Conservation (phyloP, 2,113 vertebrate genomes). For the Silurus glanis region DNA sequence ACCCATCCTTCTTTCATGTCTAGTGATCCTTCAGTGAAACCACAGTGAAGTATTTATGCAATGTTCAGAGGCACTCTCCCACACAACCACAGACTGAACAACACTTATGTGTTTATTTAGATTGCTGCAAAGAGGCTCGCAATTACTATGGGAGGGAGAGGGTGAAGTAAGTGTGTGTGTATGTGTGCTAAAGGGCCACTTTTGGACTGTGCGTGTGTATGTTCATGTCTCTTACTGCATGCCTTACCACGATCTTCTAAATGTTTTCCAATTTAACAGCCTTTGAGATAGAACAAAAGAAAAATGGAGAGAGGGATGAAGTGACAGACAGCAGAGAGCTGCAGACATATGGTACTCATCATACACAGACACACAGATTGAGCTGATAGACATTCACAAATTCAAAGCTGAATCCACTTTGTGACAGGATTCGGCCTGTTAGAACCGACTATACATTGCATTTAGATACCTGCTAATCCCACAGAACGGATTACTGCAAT, state of each 20-base stretch:
- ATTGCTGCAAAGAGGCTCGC: constrained; percentile 34
- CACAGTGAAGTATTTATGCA: constrained; percentile 61
- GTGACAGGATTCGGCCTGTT: constrained; percentile 2
- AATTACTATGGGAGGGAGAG: constrained; percentile 46
- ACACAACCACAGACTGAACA: constrained; percentile 46
- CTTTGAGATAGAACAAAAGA: constrained; percentile 33
- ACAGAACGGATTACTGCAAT: constrained; percentile 15
- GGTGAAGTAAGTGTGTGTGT: constrained; percentile 27
- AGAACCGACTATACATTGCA: not conserved
- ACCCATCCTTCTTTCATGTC: constrained; percentile 37
- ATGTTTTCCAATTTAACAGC: constrained; percentile 11
- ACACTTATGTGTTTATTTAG: constrained; percentile 46
- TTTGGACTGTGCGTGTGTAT: not conserved
- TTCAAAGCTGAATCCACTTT: not conserved
- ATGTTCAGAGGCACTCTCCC: constrained; percentile 58
- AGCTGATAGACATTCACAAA: not conserved
- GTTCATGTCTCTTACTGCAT: not conserved
- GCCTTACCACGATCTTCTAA: constrained; percentile 3
- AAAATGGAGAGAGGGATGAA: constrained; percentile 29
- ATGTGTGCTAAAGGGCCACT: not conserved
- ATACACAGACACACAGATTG: not conserved
- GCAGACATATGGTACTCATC: constrained; percentile 35
- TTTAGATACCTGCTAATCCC: not conserved
- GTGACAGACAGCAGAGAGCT: constrained; percentile 25
- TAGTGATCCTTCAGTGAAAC: constrained; percentile 43